Conservation (phyloP, 2,113 vertebrate genomes). For the Leptodactylus fuscus region DNA sequence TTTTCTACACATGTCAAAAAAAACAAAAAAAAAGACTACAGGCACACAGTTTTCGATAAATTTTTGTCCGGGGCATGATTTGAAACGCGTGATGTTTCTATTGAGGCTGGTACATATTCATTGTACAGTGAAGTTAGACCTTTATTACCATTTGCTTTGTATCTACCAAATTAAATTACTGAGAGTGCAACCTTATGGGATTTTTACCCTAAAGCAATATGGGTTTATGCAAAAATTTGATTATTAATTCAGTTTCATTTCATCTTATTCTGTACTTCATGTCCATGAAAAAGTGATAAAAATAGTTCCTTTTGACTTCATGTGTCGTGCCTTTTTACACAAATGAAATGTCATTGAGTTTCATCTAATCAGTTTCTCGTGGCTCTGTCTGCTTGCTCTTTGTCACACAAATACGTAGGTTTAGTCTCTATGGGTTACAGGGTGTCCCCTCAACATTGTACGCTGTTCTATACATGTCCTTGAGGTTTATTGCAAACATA, state of each 20-base stretch:
- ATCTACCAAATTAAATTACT: no score
- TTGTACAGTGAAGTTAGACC: no score
- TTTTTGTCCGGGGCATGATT: no score
- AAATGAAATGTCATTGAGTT: slow-evolving; percentile 30
- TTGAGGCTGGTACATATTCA: no score
- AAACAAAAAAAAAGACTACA: no score
- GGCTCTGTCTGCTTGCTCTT: not conserved
- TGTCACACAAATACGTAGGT: slow-evolving; percentile 7
- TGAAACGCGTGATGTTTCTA: no score
- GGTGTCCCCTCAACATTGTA: not conserved
- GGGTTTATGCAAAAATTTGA: not conserved
- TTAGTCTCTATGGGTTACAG: slow-evolving; percentile 37
- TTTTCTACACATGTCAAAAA: no score
- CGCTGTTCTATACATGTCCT: not conserved
- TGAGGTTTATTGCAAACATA: slow-evolving; percentile 3
- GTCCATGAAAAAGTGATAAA: slow-evolving; percentile 14
- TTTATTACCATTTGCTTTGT: no score
- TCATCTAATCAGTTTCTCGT: slow-evolving; percentile 22
- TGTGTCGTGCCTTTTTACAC: slow-evolving; percentile 9
- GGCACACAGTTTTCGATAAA: no score
- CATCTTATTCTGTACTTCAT: not conserved
- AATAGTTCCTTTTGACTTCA: slow-evolving; percentile 15
- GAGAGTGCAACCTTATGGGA: not conserved
- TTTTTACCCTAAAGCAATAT: not conserved
- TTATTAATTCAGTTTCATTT: not conserved